phyloP scores from a whole-genome alignment of 2,888 invertebrate species.

The Liopterus haemorrhoidalis region DNA sequence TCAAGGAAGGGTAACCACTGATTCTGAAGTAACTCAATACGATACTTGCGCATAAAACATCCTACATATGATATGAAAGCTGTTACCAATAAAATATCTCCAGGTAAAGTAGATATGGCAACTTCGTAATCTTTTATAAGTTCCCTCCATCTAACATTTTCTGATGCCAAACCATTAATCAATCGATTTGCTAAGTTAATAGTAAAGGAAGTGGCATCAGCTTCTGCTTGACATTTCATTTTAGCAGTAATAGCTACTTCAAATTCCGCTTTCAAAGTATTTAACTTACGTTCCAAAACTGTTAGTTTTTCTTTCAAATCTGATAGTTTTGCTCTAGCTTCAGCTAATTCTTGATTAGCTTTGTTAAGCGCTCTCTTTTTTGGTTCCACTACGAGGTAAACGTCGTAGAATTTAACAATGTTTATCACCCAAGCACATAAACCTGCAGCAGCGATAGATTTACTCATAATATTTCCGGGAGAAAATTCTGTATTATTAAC shows the following conservation, averaged over 20 bases:
- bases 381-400: conserved; percentile 88
- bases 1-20: conserved; percentile 77
- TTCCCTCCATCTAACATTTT: conserved; percentile 78
- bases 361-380: conserved; percentile 78
- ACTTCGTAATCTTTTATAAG: conserved; percentile 58
- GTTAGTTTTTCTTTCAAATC: conserved; percentile 66
- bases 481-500: conserved; percentile 71
- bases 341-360: conserved; percentile 77
- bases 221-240: conserved; percentile 86
- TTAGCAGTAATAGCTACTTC: conserved; percentile 81
- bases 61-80: conserved; percentile 95
- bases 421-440: conserved; percentile 93
- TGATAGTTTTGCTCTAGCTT: conserved; percentile 73
- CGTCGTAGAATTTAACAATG: conserved; percentile 81
- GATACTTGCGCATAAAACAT: conserved; percentile 81
- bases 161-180: conserved; percentile 87
- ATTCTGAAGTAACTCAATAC: conserved; percentile 68
- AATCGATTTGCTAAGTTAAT: conserved; percentile 88
- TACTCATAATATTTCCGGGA: conserved; percentile 73
- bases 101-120: conserved; percentile 74
- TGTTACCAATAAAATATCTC: conserved; percentile 81
- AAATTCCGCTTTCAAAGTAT: conserved; percentile 71
- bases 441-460: conserved; percentile 88
- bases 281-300: conserved; percentile 73
- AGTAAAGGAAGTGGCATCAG: conserved; percentile 80